A percentile compares a stretch with the other conserved stretches of the same genome.
phyloP scores from a whole-genome alignment of 2,113 vertebrate genomes.

The Rousettus leschenaultii region DNA sequence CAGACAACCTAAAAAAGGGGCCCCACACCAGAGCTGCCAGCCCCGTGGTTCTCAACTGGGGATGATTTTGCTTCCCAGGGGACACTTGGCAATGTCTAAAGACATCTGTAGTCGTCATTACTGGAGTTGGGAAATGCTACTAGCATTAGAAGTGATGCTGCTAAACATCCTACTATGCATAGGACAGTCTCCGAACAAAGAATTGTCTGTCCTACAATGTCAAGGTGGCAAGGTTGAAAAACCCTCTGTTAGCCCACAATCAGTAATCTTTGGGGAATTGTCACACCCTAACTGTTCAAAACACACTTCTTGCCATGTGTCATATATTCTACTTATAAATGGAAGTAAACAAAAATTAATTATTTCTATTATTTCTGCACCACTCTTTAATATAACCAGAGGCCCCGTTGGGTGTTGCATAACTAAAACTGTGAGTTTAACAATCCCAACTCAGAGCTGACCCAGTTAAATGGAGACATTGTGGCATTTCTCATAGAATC shows the following conservation, averaged over 20 bases:
- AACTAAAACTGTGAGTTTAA: not conserved
- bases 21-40: not conserved
- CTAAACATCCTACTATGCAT: not conserved
- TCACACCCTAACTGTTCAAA: not conserved
- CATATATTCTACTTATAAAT: not conserved
- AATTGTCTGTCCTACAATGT: not conserved
- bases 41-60: not conserved
- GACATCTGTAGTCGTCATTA: not conserved
- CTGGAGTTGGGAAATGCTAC: rapidly evolving
- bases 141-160: not conserved
- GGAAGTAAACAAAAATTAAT: not conserved
- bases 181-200: not conserved
- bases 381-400: not conserved
- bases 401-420: not conserved
- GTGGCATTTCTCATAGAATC: not conserved
- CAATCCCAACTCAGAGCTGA: not conserved
- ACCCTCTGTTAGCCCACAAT: not conserved
- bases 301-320: not conserved
- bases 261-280: not conserved
- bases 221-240: not conserved
- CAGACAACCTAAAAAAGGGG: not conserved
- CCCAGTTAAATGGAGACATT: not conserved
- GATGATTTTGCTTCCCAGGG: not conserved
- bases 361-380: not conserved
- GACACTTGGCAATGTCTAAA: not conserved